Base-by-base conservation (phyloP, 1,140 invertebrate species). In the Drosophila kurseongensis region DNA sequence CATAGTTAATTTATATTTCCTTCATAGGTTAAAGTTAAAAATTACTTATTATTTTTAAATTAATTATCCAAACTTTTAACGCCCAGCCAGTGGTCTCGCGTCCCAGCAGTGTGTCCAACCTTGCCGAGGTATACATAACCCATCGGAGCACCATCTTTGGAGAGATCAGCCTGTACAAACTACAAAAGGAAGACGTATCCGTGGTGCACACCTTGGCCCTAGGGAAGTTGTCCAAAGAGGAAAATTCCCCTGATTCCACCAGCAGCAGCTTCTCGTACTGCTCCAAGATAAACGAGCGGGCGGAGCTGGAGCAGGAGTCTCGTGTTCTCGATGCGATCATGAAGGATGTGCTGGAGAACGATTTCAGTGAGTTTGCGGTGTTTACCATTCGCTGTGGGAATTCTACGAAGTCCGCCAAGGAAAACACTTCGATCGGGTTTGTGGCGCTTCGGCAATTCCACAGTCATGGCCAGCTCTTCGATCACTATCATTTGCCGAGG, bases 361-460 rank as follows among this genome's bases (percentile, higher is more conserved):
- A 61, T 6, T 35, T 36, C 8, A 88, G 55, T 13, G 74, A 90
- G 14, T 91, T 76, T 16, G 14, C 65, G 27, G 60, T 82, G 0
- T 78, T 80, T 14, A 91, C 90, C 40, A 91, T 91, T 52, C 80
- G 90, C 13, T 90, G 85, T 29, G 90, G 90, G 0, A 58, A 89
- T 35, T 89, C 90, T 0, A 60, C 61, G 2, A 75, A 56, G n/a
- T 36, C 80, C 0, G 68, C 60, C 10, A 32, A 55, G 0, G 27
- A 78, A 0, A 91, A 91, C 36, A 83, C 74, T 1, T 16, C 71
- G 5, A 73, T 91, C 18, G 90, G 90, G 0, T 91, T 69, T 38
- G 90, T 91, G 23, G 61, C 89, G 1, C 5, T 91, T 0, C 56
- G 80, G 7, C 51, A 52, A 16, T 91, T 78, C 4, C 27, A 71